Evolutionary conservation across 2,888 invertebrate genomes (phyloP).

Genomic region (Encarsia formosa): DNA sequence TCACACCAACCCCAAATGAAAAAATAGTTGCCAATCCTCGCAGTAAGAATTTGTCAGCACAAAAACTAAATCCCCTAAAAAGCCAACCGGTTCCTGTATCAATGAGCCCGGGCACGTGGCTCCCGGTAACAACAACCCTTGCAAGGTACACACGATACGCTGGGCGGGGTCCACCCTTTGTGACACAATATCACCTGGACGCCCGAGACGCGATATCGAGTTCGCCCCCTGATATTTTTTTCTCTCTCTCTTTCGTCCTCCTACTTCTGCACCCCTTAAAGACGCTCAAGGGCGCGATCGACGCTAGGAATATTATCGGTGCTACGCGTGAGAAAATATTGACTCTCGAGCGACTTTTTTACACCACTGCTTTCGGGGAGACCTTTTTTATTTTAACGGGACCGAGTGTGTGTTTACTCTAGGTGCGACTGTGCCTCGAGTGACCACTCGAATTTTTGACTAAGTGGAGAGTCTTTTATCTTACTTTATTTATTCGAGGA

Average conservation of each 20-base stretch:
- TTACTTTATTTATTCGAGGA: too few species aligned
- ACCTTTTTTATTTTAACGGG: not conserved
- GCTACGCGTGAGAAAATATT: conserved; percentile 25
- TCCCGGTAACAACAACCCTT: conserved; percentile 41
- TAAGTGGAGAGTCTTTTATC: too few species aligned
- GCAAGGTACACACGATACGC: conserved; percentile 43
- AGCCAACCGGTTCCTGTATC: not conserved
- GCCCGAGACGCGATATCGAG: not conserved
- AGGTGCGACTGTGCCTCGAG: too few species aligned
- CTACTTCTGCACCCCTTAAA: not conserved
- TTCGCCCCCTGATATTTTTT: not conserved
- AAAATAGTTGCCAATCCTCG: too few species aligned
- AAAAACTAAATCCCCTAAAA: conserved; percentile 12
- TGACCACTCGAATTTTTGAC: too few species aligned
- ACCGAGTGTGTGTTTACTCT: too few species aligned
- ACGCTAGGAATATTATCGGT: too few species aligned
- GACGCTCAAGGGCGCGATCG: not conserved
- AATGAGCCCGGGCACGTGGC: conserved; percentile 22
- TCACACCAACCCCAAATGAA: too few species aligned
- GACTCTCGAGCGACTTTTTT: conserved; percentile 17
- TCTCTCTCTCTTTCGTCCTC: not conserved
- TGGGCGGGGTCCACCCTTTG: conserved; percentile 40
- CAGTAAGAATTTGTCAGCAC: too few species aligned
- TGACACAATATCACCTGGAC: not conserved
- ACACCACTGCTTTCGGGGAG: not conserved